phyloP scores from a whole-genome alignment of 2,113 vertebrate genomes.

The Neoarius graeffei region DNA sequence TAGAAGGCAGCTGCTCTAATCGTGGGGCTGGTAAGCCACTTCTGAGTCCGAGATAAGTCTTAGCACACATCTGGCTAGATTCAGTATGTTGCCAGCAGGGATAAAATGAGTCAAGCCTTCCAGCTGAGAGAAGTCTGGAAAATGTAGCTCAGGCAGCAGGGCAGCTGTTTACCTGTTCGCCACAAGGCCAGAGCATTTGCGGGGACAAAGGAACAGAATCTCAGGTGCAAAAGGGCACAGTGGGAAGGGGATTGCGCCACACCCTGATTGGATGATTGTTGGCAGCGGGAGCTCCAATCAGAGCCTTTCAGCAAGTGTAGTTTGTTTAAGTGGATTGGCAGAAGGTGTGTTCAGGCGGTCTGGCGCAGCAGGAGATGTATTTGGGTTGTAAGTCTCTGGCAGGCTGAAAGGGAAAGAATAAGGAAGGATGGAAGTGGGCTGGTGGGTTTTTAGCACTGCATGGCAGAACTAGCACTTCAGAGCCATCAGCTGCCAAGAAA shows the following conservation, averaged over 20 bases:
- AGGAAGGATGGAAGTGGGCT: slow-evolving; percentile 8
- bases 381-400: slow-evolving; percentile 38
- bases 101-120: slow-evolving; percentile 53
- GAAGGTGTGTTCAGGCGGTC: slow-evolving; percentile 47
- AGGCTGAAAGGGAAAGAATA: not conserved
- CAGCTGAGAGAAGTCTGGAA: slow-evolving; percentile 38
- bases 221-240: slow-evolving; percentile 46
- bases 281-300: slow-evolving; percentile 64
- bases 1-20: slow-evolving; percentile 51
- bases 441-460: slow-evolving; percentile 24
- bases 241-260: slow-evolving; percentile 55
- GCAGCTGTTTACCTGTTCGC: slow-evolving; percentile 49
- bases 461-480: slow-evolving; percentile 33
- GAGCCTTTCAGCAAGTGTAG: slow-evolving; percentile 50
- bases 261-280: slow-evolving; percentile 63
- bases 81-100: slow-evolving; percentile 41
- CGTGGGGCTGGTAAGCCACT: slow-evolving; percentile 44
- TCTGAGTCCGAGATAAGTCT: slow-evolving; percentile 48
- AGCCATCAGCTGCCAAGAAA: slow-evolving; percentile 50
- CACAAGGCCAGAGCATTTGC: slow-evolving; percentile 26
- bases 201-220: slow-evolving; percentile 51
- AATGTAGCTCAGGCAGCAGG: slow-evolving; percentile 39
- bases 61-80: slow-evolving; percentile 36
- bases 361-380: slow-evolving; percentile 50
- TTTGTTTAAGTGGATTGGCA: slow-evolving; percentile 58